Evolutionary conservation across 2,888 invertebrate species (phyloP).

Genomic region (Taenaris catops): DNA sequence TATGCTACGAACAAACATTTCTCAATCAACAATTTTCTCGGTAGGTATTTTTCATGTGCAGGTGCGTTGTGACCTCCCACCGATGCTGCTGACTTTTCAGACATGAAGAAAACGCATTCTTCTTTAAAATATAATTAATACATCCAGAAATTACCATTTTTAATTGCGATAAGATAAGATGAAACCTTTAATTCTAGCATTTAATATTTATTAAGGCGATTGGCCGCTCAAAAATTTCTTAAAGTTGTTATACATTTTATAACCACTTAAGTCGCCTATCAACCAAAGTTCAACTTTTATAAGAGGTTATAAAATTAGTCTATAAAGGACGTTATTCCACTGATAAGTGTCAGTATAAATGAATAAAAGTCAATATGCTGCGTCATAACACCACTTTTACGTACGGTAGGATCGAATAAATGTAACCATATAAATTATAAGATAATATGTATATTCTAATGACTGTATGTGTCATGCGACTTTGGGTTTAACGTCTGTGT

Average conservation of each 20-base stretch:
- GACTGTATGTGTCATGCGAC: too few relatives aligned
- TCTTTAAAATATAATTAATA: too few relatives aligned
- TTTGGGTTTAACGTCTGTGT: too few relatives aligned
- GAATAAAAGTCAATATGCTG: slow-evolving; percentile 17
- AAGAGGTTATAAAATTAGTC: slow-evolving; percentile 32
- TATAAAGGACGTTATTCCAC: slow-evolving; percentile 28
- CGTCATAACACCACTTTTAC: slow-evolving; percentile 18
- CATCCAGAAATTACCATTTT: too few relatives aligned
- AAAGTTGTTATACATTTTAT: slow-evolving; percentile 25
- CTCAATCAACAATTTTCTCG: too few relatives aligned
- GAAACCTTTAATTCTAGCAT: slow-evolving; percentile 14
- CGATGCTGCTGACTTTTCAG: too few relatives aligned
- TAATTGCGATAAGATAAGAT: too few relatives aligned
- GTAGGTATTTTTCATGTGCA: too few relatives aligned
- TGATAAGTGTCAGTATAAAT: slow-evolving; percentile 23
- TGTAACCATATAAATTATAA: slow-evolving; percentile 4
- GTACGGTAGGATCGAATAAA: slow-evolving; percentile 13
- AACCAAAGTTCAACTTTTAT: slow-evolving; percentile 24
- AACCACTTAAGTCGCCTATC: slow-evolving; percentile 24
- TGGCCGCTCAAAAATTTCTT: slow-evolving; percentile 22
- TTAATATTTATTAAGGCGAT: slow-evolving; percentile 22
- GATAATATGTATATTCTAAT: too few relatives aligned
- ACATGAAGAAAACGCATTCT: too few relatives aligned
- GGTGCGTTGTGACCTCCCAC: too few relatives aligned
- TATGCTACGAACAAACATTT: too few relatives aligned